Evolutionary conservation across 2,113 vertebrate genomes (phyloP).

Genomic region (Alectura lathami): DNA sequence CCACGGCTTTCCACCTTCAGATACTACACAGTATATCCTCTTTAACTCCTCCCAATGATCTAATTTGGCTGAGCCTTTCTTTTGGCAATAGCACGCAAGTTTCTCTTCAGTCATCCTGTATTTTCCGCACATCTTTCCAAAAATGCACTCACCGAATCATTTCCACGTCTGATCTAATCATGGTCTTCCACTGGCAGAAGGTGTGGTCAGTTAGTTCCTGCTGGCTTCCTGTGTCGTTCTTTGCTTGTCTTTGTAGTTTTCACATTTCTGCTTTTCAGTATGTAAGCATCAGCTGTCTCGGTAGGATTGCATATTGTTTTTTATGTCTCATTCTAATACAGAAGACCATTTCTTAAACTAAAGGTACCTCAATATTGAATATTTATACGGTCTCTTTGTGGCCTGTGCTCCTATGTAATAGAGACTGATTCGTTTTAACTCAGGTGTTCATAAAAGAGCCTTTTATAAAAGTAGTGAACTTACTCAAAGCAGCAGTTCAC

Average conservation of each 20-base stretch:
- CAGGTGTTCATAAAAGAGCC: neutral
- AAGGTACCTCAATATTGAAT: neutral
- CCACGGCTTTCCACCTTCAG: neutral
- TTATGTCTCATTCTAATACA: neutral
- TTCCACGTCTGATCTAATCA: neutral
- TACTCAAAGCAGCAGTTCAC: neutral
- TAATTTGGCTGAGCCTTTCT: neutral
- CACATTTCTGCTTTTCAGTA: neutral
- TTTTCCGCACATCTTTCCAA: slow-evolving; percentile 54
- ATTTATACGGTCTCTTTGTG: neutral
- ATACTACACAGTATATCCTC: neutral
- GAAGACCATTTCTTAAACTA: neutral
- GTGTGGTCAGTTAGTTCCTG: neutral
- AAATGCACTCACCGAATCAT: neutral
- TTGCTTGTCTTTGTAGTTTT: neutral
- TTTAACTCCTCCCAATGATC: neutral
- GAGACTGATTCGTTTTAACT: neutral
- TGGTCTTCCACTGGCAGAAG: neutral
- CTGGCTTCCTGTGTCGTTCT: neutral
- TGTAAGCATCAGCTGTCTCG: neutral
- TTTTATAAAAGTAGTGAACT: neutral
- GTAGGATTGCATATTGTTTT: neutral
- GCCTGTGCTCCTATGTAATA: neutral
- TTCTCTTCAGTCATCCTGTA: neutral
- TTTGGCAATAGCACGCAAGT: neutral